Evolutionary conservation across 2,113 vertebrate species (phyloP).

Genomic region (Antigone vipio): DNA sequence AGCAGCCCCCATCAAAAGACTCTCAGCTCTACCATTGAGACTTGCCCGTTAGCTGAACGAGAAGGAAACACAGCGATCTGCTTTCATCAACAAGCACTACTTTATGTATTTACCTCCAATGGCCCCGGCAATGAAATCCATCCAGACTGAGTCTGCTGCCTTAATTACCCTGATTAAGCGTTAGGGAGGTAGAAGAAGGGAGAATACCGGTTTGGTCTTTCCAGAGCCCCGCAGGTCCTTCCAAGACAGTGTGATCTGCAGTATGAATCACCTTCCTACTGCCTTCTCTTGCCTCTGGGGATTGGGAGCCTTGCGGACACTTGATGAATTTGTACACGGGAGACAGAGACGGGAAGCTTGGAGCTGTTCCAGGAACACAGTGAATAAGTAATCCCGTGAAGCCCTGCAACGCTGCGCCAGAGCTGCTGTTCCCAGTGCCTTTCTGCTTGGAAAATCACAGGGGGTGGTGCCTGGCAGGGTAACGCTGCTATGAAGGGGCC

Average conservation of each 20-base stretch:
- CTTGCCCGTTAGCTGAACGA: neutral
- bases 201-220: neutral
- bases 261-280: neutral
- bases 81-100: neutral
- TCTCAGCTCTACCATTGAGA: neutral
- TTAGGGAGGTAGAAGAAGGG: neutral
- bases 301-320: constrained; percentile 1
- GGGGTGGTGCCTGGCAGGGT: neutral
- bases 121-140: constrained; percentile 93
- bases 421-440: neutral
- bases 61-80: neutral
- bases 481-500: neutral
- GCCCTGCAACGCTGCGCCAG: neutral
- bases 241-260: neutral
- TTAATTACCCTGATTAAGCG: neutral
- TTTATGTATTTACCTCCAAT: constrained; percentile 84
- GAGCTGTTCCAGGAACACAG: neutral
- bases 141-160: constrained; percentile 40
- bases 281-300: neutral
- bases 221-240: neutral
- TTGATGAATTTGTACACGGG: neutral
- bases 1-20: neutral
- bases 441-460: neutral
- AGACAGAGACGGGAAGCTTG: neutral
- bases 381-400: constrained; percentile 42